These are phyloP conservation scores for Zaprionus inermis DNA, from an alignment of 1,140 invertebrate species.

Conservation along the genomic window DNA sequence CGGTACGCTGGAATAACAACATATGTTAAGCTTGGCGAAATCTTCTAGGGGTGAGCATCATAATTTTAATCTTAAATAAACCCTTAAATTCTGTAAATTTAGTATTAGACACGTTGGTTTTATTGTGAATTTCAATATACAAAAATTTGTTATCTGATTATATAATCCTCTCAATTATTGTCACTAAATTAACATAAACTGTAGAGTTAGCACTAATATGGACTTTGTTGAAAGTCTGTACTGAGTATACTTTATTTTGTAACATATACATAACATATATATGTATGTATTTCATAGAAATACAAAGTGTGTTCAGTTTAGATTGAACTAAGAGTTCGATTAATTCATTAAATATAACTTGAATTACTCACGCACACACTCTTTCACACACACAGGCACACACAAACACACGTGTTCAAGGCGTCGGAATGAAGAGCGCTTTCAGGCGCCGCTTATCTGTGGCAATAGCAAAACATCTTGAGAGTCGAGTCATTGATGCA, in stretches of 20 bases:
- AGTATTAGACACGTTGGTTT: conserved; percentile 5
- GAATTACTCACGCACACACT: neutral
- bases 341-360: conserved; percentile 1
- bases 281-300: conserved; percentile 50
- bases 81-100: neutral
- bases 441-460: conserved; percentile 57
- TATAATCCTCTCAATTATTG: conserved; percentile 32
- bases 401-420: conserved; percentile 16
- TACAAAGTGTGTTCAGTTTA: conserved; percentile 21
- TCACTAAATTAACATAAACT: conserved; percentile 36
- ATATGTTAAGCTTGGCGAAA: conserved; percentile 11
- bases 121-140: neutral
- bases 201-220: neutral
- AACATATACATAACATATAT: neutral
- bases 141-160: conserved; percentile 18
- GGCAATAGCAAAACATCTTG: conserved; percentile 92
- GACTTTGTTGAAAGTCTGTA: conserved; percentile 28
- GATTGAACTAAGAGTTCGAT: neutral
- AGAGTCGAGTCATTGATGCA: conserved; percentile 90
- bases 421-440: conserved; percentile 25
- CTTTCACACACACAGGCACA: neutral
- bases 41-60: too few species aligned
- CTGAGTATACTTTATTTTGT: neutral
- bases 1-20: conserved; percentile 6
- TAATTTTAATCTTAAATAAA: too few species aligned